Evolutionary conservation across 2,113 vertebrate species (phyloP).

Genomic region (Procapra przewalskii): DNA sequence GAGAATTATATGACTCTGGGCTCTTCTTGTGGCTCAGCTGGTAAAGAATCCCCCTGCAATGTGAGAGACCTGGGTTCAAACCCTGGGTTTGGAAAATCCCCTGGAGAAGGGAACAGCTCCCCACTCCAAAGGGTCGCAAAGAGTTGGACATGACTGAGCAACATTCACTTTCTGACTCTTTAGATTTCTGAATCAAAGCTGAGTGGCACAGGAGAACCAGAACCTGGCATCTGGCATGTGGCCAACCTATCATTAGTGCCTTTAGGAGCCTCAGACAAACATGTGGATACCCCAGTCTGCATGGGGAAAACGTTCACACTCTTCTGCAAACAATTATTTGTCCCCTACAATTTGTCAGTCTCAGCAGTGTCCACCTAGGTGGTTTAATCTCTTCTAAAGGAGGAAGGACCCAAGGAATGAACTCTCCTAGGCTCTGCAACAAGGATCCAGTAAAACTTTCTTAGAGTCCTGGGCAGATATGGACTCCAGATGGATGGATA

Average conservation of each 20-base stretch:
- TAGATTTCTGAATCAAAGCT: not conserved
- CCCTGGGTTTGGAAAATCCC: not conserved
- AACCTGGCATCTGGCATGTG: not conserved
- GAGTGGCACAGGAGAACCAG: not conserved
- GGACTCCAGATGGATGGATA: not conserved
- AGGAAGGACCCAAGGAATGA: not conserved
- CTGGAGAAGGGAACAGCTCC: not conserved
- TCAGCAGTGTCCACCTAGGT: not conserved
- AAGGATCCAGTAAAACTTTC: not conserved
- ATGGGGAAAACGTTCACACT: not conserved
- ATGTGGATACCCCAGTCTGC: not conserved
- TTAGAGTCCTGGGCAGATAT: not conserved
- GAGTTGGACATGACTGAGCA: not conserved
- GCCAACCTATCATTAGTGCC: not conserved
- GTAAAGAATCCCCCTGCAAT: not conserved
- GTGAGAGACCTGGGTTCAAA: not conserved
- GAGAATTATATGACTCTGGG: not conserved
- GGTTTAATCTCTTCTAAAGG: not conserved
- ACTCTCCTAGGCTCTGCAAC: not conserved
- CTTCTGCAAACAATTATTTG: not conserved
- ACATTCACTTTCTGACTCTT: not conserved
- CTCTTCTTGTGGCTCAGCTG: not conserved
- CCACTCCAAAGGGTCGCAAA: rapidly evolving
- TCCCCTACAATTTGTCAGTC: not conserved
- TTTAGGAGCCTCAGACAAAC: not conserved